Conservation (phyloP, 2,113 vertebrate genomes). For the Circaetus gallicus region DNA sequence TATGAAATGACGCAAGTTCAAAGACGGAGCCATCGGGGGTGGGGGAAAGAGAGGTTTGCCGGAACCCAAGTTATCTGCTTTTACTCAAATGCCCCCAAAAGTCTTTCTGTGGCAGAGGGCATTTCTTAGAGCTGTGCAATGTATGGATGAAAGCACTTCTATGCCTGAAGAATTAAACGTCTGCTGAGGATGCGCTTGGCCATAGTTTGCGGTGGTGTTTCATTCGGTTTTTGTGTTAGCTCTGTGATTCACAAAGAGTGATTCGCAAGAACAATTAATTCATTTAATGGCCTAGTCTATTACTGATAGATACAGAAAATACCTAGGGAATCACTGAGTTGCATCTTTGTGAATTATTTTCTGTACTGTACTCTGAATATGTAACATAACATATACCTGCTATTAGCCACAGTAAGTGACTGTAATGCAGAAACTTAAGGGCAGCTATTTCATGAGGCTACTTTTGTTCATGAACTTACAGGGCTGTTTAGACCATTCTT, state of each 20-base stretch:
- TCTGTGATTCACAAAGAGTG: background rate
- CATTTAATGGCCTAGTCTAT: background rate
- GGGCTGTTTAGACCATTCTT: background rate
- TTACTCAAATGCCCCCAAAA: background rate
- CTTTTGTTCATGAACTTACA: background rate
- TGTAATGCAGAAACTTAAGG: background rate
- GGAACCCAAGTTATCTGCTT: background rate
- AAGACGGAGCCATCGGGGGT: accelerated
- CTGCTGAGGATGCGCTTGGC: background rate
- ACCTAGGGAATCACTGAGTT: background rate
- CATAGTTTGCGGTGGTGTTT: background rate
- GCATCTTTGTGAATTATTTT: background rate
- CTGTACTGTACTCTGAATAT: background rate
- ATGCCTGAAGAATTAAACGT: background rate
- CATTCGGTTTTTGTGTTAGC: background rate
- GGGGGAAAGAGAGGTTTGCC: background rate
- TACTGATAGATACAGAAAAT: background rate
- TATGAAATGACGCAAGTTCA: background rate
- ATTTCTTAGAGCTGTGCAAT: background rate
- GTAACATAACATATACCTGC: background rate
- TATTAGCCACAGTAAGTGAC: background rate
- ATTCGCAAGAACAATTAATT: background rate
- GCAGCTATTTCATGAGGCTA: background rate
- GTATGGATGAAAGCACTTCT: background rate
- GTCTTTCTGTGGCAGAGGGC: background rate